Conservation (phyloP, 1,140 invertebrate species). For the Globodera ellingtonae region DNA sequence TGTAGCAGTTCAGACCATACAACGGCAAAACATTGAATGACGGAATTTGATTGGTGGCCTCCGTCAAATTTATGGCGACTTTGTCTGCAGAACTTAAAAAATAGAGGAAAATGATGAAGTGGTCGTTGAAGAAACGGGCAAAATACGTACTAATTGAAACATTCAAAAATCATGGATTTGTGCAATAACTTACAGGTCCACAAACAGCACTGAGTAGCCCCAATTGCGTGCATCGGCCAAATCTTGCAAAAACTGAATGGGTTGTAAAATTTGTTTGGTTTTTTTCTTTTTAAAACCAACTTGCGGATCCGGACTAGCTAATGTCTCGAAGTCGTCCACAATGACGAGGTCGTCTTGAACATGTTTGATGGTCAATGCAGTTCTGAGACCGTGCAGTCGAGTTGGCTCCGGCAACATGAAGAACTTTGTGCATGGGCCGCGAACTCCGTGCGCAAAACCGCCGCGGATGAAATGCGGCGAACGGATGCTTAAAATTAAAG, state of each 20-base stretch:
- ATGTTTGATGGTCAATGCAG: slow-evolving; percentile 83
- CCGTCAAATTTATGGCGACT: slow-evolving; percentile 45
- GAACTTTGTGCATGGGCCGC: slow-evolving; percentile 83
- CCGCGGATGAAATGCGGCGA: slow-evolving; percentile 78
- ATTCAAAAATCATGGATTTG: too few species aligned
- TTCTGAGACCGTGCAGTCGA: slow-evolving; percentile 78
- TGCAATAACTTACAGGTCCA: slow-evolving; percentile 77
- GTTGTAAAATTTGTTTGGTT: slow-evolving; percentile 2
- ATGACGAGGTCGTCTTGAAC: slow-evolving; percentile 91
- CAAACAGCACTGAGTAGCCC: slow-evolving; percentile 91
- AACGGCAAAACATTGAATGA: slow-evolving; percentile 92
- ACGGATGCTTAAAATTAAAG: slow-evolving; percentile 69
- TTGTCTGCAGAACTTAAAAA: slow-evolving; percentile 31
- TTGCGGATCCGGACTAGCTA: slow-evolving; percentile 79
- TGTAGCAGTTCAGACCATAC: slow-evolving; percentile 79
- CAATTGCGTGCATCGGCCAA: slow-evolving; percentile 82
- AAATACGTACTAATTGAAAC: slow-evolving; percentile 19
- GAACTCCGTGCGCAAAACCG: slow-evolving; percentile 82
- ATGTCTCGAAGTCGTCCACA: slow-evolving; percentile 78
- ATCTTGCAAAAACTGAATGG: slow-evolving; percentile 74
- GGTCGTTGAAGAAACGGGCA: slow-evolving; percentile 17
- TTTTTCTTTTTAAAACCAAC: slow-evolving; percentile 44
- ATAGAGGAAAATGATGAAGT: background rate
- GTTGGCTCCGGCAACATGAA: slow-evolving; percentile 83
- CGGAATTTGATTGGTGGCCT: slow-evolving; percentile 75